Conservation (phyloP, 92 coral and sea anemone species). For the Porites divaricata region DNA sequence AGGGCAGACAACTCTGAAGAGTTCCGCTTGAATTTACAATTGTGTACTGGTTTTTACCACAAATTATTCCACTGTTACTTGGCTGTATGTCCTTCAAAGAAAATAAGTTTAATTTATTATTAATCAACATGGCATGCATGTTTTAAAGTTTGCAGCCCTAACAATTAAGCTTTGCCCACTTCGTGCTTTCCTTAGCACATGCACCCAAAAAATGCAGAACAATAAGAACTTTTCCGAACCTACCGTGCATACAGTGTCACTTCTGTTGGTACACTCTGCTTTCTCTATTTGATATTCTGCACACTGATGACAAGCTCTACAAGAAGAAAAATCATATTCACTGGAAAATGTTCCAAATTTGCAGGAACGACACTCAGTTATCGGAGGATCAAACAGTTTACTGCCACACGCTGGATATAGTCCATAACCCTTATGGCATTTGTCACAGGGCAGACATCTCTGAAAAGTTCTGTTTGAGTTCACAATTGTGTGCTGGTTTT, state of each 20-base stretch:
- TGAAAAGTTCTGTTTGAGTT: neutral
- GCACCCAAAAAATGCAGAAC: too few species aligned
- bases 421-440: slow-evolving; percentile 5
- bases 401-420: neutral
- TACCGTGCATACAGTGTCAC: slow-evolving; percentile 17
- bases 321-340: neutral
- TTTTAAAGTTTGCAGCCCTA: neutral
- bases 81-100: neutral
- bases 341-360: neutral
- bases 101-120: neutral
- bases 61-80: neutral
- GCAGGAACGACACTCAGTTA: neutral
- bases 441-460: neutral
- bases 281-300: neutral
- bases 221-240: too few species aligned
- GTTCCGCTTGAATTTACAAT: neutral
- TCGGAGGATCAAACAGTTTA: neutral
- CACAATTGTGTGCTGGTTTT: neutral
- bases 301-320: slow-evolving; percentile 15
- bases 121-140: neutral
- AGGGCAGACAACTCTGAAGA: neutral
- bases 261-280: neutral
- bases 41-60: neutral
- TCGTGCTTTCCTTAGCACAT: too few species aligned
- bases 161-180: too few species aligned